These are phyloP conservation scores for Sinosuthora webbiana DNA, from an alignment of 2,113 vertebrate genomes.

Conservation along the genomic window DNA sequence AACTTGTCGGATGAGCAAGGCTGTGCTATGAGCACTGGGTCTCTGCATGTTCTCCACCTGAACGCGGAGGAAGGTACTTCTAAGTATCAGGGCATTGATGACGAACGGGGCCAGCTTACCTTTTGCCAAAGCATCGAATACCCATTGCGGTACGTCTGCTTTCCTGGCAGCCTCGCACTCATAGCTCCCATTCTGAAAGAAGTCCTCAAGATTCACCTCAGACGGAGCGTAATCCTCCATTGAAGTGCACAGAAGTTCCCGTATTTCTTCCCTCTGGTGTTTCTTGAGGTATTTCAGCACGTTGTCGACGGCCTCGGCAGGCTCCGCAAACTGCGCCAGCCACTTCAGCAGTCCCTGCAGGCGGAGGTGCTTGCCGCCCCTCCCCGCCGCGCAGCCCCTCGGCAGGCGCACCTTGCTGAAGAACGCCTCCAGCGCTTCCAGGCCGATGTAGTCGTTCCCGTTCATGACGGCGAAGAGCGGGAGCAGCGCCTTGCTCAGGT, in stretches of 20 bases:
- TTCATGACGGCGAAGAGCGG: conserved; percentile 86
- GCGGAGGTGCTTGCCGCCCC: conserved; percentile 67
- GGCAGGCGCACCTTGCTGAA: conserved; percentile 57
- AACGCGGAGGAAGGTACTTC: conserved; percentile 78
- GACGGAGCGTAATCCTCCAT: conserved; percentile 84
- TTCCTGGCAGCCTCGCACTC: conserved; percentile 30
- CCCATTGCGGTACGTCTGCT: conserved; percentile 74
- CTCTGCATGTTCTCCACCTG: conserved; percentile 89
- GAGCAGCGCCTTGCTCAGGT: conserved; percentile 75
- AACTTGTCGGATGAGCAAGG: conserved; percentile 80
- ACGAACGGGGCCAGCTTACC: conserved; percentile 78
- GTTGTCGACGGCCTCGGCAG: conserved; percentile 71
- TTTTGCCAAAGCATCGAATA: conserved; percentile 65
- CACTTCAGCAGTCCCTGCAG: conserved; percentile 82
- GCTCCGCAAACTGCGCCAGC: conserved; percentile 78
- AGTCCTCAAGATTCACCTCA: conserved; percentile 72
- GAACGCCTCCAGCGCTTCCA: conserved; percentile 70
- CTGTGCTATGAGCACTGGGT: conserved; percentile 77
- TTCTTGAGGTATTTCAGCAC: conserved; percentile 66
- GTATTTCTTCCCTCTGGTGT: conserved; percentile 45
- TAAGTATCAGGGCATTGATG: conserved; percentile 80
- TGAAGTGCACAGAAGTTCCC: conserved; percentile 66
- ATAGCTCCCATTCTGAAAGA: conserved; percentile 71
- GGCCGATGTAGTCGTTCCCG: conserved; percentile 84
- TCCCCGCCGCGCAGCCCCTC: neutral